Evolutionary conservation across 92 coral and sea anemone genomes (phyloP), one percentile per base, ranked within the genome.

Genomic region (Metridium senile): DNA sequence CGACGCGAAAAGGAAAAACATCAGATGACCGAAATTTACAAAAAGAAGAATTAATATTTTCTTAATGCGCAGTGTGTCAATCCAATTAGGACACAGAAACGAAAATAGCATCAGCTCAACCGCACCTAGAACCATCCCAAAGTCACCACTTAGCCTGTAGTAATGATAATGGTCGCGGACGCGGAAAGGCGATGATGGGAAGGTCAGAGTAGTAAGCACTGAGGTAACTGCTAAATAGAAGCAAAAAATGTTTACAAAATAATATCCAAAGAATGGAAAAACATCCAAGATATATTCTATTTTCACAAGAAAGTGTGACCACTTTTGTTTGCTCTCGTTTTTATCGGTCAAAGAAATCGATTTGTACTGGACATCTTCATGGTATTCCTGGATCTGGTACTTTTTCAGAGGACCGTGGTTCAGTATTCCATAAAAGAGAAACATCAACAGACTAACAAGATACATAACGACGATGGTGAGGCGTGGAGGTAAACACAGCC

Each of bases 1-100:
- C 47, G 70, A 29, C 1, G 70, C 70, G 23, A 65, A 28, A 28
- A 65, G 13, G 26, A 65, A 65, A 65, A 65, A 65, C 70, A 65
- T 28, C 47, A 65, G 32, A 32, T 65, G 70, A 18, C 45, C 70
- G 26, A 65, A 0, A 65, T 33, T 65, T 9, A 65, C 23, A 3
- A 61, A 2, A 61, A 61, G 32, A 9, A 32, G 70, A 65, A 65
- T 31, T 23, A 33, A 54, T 2, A 62, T 22, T 35, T 19, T 65
- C 1, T 43, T 35, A 65, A 65, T 65, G 3, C 26, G 29, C 39
- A 65, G 29, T 2, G 29, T 1, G 22, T 31, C 18, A 1, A 65
- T 16, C 43, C 43, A 65, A 65, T 32, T 13, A 65, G 70, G 70
- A 22, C 46, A 28, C 2, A 65, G 2, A 30, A 1, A 65, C 2